These are phyloP conservation scores for Sclerurus mexicanus DNA, from an alignment of 2,113 vertebrate genomes.

Conservation along the genomic window DNA sequence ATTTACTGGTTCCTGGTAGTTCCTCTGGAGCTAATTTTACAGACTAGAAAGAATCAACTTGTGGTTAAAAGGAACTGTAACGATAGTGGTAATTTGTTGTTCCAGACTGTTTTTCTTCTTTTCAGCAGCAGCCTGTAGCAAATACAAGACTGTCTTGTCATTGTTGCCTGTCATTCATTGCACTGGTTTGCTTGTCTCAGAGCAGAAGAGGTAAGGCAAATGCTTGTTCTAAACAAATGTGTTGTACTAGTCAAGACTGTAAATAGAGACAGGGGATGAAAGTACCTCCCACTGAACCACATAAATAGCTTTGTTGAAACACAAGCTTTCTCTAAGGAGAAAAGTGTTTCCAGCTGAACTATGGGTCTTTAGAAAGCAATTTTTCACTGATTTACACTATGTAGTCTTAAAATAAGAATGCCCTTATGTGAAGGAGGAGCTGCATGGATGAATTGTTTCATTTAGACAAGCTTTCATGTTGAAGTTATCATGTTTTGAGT, in stretches of 20 bases:
- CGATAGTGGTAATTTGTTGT: neutral
- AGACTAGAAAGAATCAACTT: neutral
- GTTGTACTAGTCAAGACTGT: neutral
- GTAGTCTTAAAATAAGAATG: neutral
- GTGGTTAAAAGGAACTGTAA: neutral
- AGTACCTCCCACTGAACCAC: constrained; percentile 15
- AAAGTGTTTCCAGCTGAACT: neutral
- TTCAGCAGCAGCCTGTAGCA: neutral
- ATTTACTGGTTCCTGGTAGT: neutral
- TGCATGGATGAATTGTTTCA: neutral
- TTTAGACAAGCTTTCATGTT: neutral
- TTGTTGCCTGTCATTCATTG: neutral
- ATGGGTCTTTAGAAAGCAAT: neutral
- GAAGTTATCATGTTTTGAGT: neutral
- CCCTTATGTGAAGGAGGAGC: neutral
- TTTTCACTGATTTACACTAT: neutral
- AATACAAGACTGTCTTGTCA: neutral
- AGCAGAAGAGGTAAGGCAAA: constrained; percentile 2
- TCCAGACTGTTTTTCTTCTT: neutral
- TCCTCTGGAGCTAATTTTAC: neutral
- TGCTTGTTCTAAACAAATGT: neutral
- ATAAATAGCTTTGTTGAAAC: constrained; percentile 15
- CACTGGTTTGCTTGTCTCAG: neutral
- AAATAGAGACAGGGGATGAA: neutral
- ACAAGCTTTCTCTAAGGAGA: neutral